Evolutionary conservation across 1,140 invertebrate species (phyloP), one percentile per base, ranked within the genome.

Genomic region (Drosophila bocqueti): DNA sequence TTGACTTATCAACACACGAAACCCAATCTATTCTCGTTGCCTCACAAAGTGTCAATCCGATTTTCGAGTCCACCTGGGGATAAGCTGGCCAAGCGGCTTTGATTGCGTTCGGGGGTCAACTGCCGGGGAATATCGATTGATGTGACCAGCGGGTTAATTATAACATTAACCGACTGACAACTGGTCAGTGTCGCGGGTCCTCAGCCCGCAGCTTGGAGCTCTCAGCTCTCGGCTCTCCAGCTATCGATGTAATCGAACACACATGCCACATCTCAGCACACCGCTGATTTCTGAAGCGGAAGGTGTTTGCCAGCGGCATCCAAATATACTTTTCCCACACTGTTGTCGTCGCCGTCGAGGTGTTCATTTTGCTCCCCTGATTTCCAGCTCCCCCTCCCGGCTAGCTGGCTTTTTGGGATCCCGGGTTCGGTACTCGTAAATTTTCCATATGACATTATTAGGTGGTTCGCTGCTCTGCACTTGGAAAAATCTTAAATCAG

Each of bases 361-460:
- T 62, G 77, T 84, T 64, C 79, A 77, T 57, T 57, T 57, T 57
- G 21, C 61, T 63, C 45, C 57, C 26, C 65, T 21, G 16, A 36
- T 43, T 21, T 16, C 15, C 18, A 45, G 13, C 40, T 31, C 55
- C 34, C 36, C 8, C 8, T 15, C 4, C 34, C 11, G 2, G 16
- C 3, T 8, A 1, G n/a, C 40, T 69, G 38, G 55, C 9, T 60
- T 52, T 74, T 73, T 31, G 31, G 45, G 40, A 62, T 72, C 65
- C 64, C 65, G 66, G 52, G 66, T 43, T 62, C 57, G 80, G 76
- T 86, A 83, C 83, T 80, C 80, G 71, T 71, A 72, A 60, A 72
- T 71, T 85, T 89, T 77, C 81, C 10, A 90, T 89, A 82, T 89
- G 85, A 89, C 82, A 91, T 89, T 89, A 89, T 89, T 89, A 85